Evolutionary conservation across 1,140 invertebrate genomes (phyloP).

Genomic region (Monochamus saltuarius): DNA sequence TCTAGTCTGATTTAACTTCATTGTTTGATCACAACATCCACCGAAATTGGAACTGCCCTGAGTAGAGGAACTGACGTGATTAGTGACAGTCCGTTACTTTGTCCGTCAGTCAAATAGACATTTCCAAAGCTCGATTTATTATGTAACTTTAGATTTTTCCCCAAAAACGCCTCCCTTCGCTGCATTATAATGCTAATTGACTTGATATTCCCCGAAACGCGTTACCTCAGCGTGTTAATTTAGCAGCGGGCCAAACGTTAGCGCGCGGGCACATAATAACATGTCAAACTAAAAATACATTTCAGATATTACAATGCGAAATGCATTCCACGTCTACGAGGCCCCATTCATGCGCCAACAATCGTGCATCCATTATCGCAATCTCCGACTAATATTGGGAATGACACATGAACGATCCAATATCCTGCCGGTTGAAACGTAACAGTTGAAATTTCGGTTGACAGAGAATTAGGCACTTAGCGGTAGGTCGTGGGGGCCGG

Average conservation of each 20-base stretch:
- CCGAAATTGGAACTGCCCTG: too few relatives aligned
- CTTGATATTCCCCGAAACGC: background rate
- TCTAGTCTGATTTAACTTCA: too few relatives aligned
- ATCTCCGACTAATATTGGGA: conserved; percentile 38
- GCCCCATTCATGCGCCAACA: conserved; percentile 34
- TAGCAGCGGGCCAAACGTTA: background rate
- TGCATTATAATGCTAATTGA: background rate
- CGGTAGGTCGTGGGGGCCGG: conserved; percentile 35
- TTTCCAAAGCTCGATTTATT: background rate
- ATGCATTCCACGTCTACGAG: conserved; percentile 30
- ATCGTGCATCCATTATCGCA: conserved; percentile 36
- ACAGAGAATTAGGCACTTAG: conserved; percentile 46
- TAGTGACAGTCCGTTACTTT: too few relatives aligned
- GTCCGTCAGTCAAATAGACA: background rate
- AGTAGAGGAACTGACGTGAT: too few relatives aligned
- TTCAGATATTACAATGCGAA: conserved; percentile 32
- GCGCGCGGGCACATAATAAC: background rate
- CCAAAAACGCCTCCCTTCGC: background rate
- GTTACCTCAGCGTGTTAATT: background rate
- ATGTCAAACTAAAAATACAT: conserved; percentile 21
- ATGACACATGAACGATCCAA: conserved; percentile 42
- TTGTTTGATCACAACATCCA: too few relatives aligned
- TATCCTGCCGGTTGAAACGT: conserved; percentile 35
- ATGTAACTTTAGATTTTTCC: background rate
- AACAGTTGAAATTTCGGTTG: conserved; percentile 37